phyloP scores from a whole-genome alignment of 2,797 vertebrate genomes.

The Poecile montanus region DNA sequence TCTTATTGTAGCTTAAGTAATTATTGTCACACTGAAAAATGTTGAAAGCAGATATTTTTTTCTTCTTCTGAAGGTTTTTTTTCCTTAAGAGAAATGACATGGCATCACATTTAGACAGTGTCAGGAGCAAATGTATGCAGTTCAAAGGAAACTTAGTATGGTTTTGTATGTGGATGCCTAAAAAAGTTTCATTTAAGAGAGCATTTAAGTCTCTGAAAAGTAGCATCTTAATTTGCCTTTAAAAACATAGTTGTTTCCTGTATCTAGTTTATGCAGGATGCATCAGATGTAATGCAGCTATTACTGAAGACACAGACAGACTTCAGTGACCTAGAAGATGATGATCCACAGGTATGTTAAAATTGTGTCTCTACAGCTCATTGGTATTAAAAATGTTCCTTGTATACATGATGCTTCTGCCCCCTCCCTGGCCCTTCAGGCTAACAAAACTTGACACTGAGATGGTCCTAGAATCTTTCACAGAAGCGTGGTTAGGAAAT shows the following conservation, averaged over 20 bases:
- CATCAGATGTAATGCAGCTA: slow-evolving; percentile 97
- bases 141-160: not conserved
- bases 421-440: not conserved
- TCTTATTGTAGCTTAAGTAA: not conserved
- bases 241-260: not conserved
- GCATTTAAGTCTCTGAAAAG: not conserved
- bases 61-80: not conserved
- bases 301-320: slow-evolving; percentile 96
- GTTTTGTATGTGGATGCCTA: not conserved
- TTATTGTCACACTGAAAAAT: not conserved
- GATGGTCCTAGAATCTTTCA: not conserved
- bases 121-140: not conserved
- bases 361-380: not conserved
- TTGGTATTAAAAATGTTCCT: not conserved
- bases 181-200: not conserved
- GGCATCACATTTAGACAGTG: not conserved
- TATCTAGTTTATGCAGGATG: slow-evolving; percentile 97
- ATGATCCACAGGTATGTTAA: slow-evolving; percentile 90
- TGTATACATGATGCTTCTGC: not conserved
- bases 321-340: slow-evolving; percentile 96
- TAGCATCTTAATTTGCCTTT: not conserved
- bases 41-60: not conserved
- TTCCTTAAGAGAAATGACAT: not conserved
- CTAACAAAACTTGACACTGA: not conserved
- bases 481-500: not conserved